Evolutionary conservation across 2,888 invertebrate species (phyloP).

Genomic region (Balanococcus diminutus): DNA sequence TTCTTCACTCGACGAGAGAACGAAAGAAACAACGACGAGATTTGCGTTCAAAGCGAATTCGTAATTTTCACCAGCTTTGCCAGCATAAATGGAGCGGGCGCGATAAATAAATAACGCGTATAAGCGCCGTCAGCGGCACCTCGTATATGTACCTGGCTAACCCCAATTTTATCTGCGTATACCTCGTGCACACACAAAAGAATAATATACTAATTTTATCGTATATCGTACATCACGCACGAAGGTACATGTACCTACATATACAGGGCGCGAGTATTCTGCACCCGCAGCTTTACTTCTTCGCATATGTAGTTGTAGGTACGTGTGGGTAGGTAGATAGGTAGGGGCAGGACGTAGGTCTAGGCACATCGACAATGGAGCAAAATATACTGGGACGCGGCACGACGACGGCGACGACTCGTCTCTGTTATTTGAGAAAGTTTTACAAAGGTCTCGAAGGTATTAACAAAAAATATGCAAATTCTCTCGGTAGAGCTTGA

Average conservation of each 20-base stretch:
- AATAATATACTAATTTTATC: not conserved
- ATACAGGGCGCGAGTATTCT: no score
- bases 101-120: not conserved
- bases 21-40: not conserved
- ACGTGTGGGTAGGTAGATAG: not conserved
- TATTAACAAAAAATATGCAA: constrained; percentile 11
- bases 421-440: constrained; percentile 8
- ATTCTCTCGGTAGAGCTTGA: not conserved
- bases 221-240: not conserved
- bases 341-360: no score
- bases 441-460: not conserved
- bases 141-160: not conserved
- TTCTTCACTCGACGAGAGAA: not conserved
- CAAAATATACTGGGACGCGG: not conserved
- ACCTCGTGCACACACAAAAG: not conserved
- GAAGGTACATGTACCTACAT: not conserved
- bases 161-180: not conserved
- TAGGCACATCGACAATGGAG: not conserved
- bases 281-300: not conserved
- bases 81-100: not conserved
- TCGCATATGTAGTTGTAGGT: not conserved
- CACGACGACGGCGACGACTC: not conserved
- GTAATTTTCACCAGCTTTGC: no score
- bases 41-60: not conserved
- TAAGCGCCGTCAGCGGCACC: not conserved